Evolutionary conservation across 1,140 invertebrate species (phyloP), one percentile per base, ranked within the genome.

Genomic region (Maconellicoccus hirsutus): DNA sequence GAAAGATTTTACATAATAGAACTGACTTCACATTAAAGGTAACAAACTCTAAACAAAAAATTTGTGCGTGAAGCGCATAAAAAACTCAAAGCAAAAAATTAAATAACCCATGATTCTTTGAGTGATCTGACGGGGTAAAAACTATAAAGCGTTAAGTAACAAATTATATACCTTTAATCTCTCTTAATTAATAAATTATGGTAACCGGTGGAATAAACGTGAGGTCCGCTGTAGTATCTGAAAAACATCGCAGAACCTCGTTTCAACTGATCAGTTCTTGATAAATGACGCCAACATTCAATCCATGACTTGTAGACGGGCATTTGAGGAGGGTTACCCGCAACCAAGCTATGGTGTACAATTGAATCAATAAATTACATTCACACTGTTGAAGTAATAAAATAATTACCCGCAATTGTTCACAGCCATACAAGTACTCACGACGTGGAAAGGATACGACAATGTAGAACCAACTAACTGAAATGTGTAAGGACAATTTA

Each of bases 391-490:
- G 3, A 16, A 52, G 52, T 10, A 29, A 78, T 81, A 82, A 6
- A 66, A 66, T 19, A 66, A 4, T 66, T 76, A 85, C 84, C 86
- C 86, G n/a, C 86, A 86, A 70, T 89, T 85, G 71, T 87, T 89
- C 1, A 94, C 88, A 73, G 87, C 84, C 88, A 93, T 93, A 77
- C 92, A 92, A 73, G 90, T 90, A 33, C 89, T 89, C 0, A 95
- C 91, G 16, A 96, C 88, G 78, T 88, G 85, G 76, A 94, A 86
- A 21, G 92, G 92, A 79, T 96, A 95, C 8, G 88, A 90, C 39
- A 94, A 76, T 29, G 91, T 85, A 72, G 87, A 87, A 27, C 89
- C 87, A 27, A 93, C 74, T 74, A 87, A 85, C 87, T 89, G 77
- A 27, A 85, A 52, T n/a, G n/a, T n/a, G n/a, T n/a, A n/a, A n/a